Conservation (phyloP, 2,113 vertebrate species). For the Buteo buteo region DNA sequence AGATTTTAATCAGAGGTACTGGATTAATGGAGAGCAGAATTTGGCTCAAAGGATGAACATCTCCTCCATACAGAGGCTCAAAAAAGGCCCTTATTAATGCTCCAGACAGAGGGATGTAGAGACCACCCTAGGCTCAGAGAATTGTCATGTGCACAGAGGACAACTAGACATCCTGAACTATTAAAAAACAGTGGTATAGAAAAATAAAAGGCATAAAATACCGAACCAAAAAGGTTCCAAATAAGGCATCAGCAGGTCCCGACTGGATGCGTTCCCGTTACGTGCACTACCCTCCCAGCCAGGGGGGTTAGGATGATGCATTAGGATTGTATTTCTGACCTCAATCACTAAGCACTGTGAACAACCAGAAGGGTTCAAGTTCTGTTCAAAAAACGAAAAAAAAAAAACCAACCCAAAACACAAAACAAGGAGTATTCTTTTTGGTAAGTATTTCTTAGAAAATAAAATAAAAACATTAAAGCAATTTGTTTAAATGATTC, state of each 20-base stretch:
- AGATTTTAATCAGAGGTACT: conserved; percentile 33
- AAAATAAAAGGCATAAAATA: conserved; percentile 55
- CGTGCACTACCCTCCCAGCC: background rate
- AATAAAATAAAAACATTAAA: conserved; percentile 53
- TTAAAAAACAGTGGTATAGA: conserved; percentile 58
- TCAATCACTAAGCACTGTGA: background rate
- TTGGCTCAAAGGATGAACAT: conserved; percentile 25
- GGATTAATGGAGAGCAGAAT: background rate
- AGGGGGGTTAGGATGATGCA: background rate
- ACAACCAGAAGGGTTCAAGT: conserved; percentile 62
- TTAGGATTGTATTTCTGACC: background rate
- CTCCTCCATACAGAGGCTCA: background rate
- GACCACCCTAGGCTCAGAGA: conserved; percentile 4
- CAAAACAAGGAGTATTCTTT: conserved; percentile 35
- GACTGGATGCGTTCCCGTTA: conserved; percentile 1
- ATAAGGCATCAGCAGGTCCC: conserved; percentile 70
- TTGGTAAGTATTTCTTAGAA: conserved; percentile 72
- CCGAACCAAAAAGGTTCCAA: conserved; percentile 51
- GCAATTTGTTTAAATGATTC: conserved; percentile 50
- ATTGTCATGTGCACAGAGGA: background rate
- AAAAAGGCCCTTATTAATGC: background rate
- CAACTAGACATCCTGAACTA: conserved; percentile 9
- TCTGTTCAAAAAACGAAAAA: background rate
- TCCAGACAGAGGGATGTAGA: background rate
- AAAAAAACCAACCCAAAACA: background rate